Evolutionary conservation across 2,113 vertebrate species (phyloP), one percentile per base, ranked within the genome.

Genomic region (Rhynchomys soricoides): DNA sequence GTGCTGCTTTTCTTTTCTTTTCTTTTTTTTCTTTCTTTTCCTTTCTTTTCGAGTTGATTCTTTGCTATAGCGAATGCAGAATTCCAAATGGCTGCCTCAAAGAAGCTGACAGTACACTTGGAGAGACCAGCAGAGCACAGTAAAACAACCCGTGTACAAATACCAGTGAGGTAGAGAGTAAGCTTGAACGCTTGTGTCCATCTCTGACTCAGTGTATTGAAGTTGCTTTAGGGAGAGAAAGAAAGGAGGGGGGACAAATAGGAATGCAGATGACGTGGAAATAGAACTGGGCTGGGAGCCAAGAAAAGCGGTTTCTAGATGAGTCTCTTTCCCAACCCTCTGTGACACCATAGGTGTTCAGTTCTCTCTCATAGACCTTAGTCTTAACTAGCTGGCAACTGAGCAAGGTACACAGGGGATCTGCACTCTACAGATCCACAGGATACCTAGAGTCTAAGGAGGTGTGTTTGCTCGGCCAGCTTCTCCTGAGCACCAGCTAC

Each of bases 61-160:
- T 21, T 97, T 11, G 55, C n/a, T 81, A 15, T 81, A 78, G 71
- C 97, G 85, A 90, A 91, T 1, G 1, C 11, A 78, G 83, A 73
- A 94, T 48, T 22, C 21, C 24, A 29, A 77, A 37, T 85, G 75
- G 90, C 79, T 75, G 29, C 17, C 52, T 92, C 82, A 68, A 94
- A 96, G 26, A 66, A 68, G 19, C 48, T 50, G 62, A 68, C 13
- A 19, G 70, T 96, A 48, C n/a, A 79, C 6, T 50, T 26, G 29
- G 64, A 91, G 87, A 93, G n/a, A 93, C 37, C 71, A 62, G 55
- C 26, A 7, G 55, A 97, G 68, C 40, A 83, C 17, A 74, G 59
- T 86, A 29, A 94, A 95, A 93, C 45, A 91, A 34, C 57, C 68
- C 37, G 50, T 17, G 43, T 62, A 34, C 50, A 19, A 40, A 68